Evolutionary conservation across 2,113 vertebrate genomes (phyloP).

Genomic region (Sphyrna mokarran): DNA sequence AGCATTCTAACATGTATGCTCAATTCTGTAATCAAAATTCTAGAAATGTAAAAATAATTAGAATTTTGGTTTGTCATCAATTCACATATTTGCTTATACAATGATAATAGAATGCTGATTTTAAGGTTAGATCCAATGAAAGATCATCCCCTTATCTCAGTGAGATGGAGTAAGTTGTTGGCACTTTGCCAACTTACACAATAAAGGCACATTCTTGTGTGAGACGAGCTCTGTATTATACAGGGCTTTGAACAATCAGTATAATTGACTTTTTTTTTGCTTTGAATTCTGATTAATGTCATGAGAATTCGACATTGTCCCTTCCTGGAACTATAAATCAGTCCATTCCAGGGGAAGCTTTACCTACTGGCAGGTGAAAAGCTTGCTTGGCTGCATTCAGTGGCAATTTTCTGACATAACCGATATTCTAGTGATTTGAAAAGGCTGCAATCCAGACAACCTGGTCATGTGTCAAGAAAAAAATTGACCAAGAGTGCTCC

Average conservation of each 20-base stretch:
- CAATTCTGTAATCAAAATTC: not conserved
- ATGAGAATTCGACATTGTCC: not conserved
- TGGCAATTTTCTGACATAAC: conserved; percentile 23
- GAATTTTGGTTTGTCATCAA: not conserved
- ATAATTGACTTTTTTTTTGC: not conserved
- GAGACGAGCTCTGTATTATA: not conserved
- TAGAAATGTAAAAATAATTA: not conserved
- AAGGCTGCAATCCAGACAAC: conserved; percentile 1
- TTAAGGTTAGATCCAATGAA: not conserved
- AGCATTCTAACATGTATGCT: not conserved
- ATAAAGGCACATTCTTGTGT: not conserved
- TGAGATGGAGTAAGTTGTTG: not conserved
- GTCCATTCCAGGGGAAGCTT: not conserved
- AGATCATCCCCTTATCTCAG: not conserved
- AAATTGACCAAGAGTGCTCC: not conserved
- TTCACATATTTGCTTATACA: not conserved
- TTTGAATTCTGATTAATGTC: not conserved
- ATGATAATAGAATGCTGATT: not conserved
- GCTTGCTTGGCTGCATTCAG: not conserved
- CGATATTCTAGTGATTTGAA: not conserved
- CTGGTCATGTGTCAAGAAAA: conserved; percentile 8
- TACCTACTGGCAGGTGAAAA: not conserved
- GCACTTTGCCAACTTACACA: conserved; percentile 5
- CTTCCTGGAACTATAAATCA: conserved; percentile 1
- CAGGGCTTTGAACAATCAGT: not conserved